phyloP scores from a whole-genome alignment of 2,888 invertebrate genomes.

The Dryobota labecula region DNA sequence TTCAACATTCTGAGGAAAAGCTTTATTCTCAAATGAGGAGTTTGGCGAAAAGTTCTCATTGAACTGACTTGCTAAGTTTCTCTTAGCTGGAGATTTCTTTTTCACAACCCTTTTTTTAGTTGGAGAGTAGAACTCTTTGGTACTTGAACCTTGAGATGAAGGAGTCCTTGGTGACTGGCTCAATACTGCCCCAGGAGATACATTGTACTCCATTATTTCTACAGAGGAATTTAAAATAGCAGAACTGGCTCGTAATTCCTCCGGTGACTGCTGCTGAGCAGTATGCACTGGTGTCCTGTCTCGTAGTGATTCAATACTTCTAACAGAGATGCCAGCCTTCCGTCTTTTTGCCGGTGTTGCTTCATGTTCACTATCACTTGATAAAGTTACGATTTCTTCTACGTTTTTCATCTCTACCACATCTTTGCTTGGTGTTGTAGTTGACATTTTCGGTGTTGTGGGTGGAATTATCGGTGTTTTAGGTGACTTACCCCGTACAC shows the following conservation, averaged over 20 bases:
- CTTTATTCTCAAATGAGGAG: constrained; percentile 56
- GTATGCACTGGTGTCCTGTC: constrained; percentile 1
- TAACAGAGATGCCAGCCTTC: constrained; percentile 13
- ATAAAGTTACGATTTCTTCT: constrained; percentile 69
- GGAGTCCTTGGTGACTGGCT: constrained; percentile 52
- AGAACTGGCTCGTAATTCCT: constrained; percentile 1
- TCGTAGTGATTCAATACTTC: constrained; percentile 32
- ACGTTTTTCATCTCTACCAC: constrained; percentile 36
- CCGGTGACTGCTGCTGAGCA: neutral
- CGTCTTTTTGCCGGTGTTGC: constrained; percentile 44
- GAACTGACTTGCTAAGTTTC: constrained; percentile 70
- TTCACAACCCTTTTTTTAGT: constrained; percentile 75
- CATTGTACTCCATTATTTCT: constrained; percentile 49
- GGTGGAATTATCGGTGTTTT: constrained; percentile 51
- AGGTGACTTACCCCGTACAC: neutral
- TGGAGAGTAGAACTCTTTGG: constrained; percentile 80
- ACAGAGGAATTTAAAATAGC: constrained; percentile 30
- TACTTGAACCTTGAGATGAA: constrained; percentile 60
- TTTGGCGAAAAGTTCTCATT: constrained; percentile 41
- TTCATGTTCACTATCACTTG: constrained; percentile 75
- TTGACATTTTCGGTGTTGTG: constrained; percentile 24
- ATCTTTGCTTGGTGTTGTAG: constrained; percentile 42
- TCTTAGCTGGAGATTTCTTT: constrained; percentile 73
- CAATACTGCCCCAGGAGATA: constrained; percentile 48
- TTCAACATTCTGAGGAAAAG: constrained; percentile 58